A percentile compares a stretch with the other conserved stretches of the same genome.
Evolutionary conservation across 1,140 invertebrate genomes (phyloP).

Genomic region (Sitodiplosis mosellana): DNA sequence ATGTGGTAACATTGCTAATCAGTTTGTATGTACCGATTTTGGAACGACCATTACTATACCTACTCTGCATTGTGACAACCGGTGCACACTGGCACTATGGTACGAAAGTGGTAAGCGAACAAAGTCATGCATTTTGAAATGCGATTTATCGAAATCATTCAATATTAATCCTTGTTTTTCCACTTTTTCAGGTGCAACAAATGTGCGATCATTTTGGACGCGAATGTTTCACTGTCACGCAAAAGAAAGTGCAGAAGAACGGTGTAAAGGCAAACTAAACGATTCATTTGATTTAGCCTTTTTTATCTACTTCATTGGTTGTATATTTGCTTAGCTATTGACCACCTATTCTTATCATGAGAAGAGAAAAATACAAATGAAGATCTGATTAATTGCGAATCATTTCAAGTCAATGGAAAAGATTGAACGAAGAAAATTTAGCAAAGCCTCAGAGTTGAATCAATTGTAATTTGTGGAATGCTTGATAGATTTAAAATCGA

Average conservation of each 20-base stretch:
- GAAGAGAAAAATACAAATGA: no score
- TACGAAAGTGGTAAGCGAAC: conserved; percentile 44
- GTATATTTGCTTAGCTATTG: no score
- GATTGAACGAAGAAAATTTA: no score
- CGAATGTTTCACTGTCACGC: conserved; percentile 20
- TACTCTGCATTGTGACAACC: conserved; percentile 47
- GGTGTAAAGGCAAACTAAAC: not conserved
- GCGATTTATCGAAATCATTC: conserved; percentile 18
- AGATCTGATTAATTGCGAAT: no score
- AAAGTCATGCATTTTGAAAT: not conserved
- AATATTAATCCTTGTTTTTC: not conserved
- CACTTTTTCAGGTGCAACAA: conserved; percentile 12
- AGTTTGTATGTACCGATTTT: conserved; percentile 36
- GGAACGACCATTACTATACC: conserved; percentile 55
- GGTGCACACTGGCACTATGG: conserved; percentile 82
- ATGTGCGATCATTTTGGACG: conserved; percentile 25
- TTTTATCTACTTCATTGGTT: no score
- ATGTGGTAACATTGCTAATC: conserved; percentile 30
- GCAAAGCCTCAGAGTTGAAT: no score
- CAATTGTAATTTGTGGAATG: no score
- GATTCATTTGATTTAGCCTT: not conserved
- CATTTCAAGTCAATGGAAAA: no score
- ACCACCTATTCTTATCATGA: no score
- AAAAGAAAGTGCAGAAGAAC: no score
- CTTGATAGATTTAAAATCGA: no score